These are phyloP conservation scores for Ganaspis sp. DNA, from an alignment of 1,140 invertebrate genomes.

Conservation along the genomic window DNA sequence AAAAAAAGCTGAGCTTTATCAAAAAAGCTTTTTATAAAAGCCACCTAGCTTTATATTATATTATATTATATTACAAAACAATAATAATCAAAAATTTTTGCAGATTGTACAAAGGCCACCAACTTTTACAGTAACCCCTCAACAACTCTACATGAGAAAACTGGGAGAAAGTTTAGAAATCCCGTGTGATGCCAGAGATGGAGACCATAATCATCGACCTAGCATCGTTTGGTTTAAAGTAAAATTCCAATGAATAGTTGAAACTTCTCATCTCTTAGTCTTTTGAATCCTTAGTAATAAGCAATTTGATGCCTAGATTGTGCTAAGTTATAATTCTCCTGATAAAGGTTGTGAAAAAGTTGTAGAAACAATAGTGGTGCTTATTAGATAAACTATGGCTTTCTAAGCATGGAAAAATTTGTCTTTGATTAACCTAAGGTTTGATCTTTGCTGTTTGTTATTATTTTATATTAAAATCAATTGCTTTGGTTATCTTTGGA, in stretches of 20 bases:
- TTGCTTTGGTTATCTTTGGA: background rate
- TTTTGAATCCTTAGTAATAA: background rate
- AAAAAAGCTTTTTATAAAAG: too few relatives aligned
- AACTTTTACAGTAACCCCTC: slow-evolving; percentile 85
- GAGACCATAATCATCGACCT: slow-evolving; percentile 85
- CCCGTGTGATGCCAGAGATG: slow-evolving; percentile 88
- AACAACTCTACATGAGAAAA: slow-evolving; percentile 88
- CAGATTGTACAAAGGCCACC: slow-evolving; percentile 90
- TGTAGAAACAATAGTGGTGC: background rate
- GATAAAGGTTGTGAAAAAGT: background rate
- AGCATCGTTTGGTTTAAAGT: slow-evolving; percentile 92
- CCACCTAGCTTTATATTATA: too few relatives aligned
- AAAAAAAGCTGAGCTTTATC: too few relatives aligned
- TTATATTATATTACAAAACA: too few relatives aligned
- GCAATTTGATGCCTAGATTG: too few relatives aligned
- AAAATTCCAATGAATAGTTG: slow-evolving; percentile 44
- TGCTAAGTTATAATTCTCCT: background rate
- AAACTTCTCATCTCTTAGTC: background rate
- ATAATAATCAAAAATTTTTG: too few relatives aligned
- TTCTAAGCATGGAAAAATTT: background rate
- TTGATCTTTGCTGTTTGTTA: background rate
- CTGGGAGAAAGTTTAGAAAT: slow-evolving; percentile 88
- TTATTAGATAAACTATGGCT: slow-evolving; percentile 28
- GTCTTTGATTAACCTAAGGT: slow-evolving; percentile 16
- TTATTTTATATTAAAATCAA: background rate